Conservation (phyloP, 2,113 vertebrate species). For the Poicephalus meyeri region DNA sequence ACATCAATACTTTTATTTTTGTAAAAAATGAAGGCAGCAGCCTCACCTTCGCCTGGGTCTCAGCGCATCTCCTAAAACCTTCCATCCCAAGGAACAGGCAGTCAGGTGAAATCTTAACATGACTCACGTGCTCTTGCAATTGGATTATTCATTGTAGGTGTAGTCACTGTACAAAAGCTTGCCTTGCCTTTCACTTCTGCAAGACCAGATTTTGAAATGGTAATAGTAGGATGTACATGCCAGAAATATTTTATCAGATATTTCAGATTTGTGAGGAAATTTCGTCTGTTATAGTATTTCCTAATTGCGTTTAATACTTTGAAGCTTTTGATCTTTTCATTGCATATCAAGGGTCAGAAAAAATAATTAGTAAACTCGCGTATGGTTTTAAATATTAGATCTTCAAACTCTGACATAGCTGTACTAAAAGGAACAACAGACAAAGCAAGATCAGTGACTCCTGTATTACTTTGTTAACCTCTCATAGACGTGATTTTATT, state of each 20-base stretch:
- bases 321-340: constrained; percentile 5
- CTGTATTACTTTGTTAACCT: background rate
- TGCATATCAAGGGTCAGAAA: background rate
- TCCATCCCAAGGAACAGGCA: background rate
- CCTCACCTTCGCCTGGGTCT: background rate
- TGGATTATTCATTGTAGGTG: constrained; percentile 51
- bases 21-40: background rate
- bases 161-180: constrained; percentile 23
- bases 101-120: background rate
- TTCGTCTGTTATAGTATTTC: background rate
- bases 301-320: background rate
- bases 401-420: background rate
- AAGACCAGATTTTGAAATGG: constrained; percentile 53
- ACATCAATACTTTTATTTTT: background rate
- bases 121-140: constrained; percentile 50
- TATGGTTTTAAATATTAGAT: background rate
- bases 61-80: background rate
- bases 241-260: constrained; percentile 56
- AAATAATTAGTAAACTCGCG: background rate
- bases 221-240: constrained; percentile 21
- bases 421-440: background rate
- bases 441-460: background rate
- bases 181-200: constrained; percentile 39
- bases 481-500: background rate
- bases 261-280: constrained; percentile 44